Evolutionary conservation across 1,140 invertebrate species (phyloP).

Genomic region (Aphelenchoides fujianensis): DNA sequence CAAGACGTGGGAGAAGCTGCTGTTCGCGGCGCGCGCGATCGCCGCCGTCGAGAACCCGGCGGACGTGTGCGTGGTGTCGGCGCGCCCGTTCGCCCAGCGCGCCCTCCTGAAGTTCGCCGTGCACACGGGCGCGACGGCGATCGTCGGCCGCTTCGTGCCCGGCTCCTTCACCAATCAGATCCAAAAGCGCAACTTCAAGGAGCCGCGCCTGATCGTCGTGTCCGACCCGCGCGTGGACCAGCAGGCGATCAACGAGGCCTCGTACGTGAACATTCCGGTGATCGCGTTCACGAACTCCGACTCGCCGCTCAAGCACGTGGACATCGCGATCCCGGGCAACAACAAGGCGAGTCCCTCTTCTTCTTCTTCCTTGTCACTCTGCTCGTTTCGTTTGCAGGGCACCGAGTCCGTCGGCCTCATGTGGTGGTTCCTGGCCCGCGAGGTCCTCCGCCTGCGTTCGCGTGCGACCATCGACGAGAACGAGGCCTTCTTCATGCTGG

Average conservation of each 20-base stretch:
- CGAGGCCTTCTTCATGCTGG: slow-evolving; percentile 60
- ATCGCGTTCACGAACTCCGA: slow-evolving; percentile 98
- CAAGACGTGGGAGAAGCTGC: slow-evolving; percentile 95
- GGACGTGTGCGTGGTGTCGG: slow-evolving; percentile 93
- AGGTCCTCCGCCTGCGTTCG: too few relatives aligned
- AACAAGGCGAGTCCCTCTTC: slow-evolving; percentile 82
- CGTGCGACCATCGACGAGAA: too few relatives aligned
- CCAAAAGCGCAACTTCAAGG: slow-evolving; percentile 77
- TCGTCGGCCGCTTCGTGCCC: slow-evolving; percentile 97
- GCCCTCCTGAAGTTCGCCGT: slow-evolving; percentile 97
- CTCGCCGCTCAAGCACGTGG: slow-evolving; percentile 86
- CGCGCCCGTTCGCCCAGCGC: slow-evolving; percentile 87
- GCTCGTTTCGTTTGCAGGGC: not conserved
- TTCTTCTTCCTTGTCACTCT: not conserved
- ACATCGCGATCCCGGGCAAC: slow-evolving; percentile 98
- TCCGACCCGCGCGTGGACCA: slow-evolving; percentile 93
- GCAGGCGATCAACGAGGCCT: slow-evolving; percentile 96
- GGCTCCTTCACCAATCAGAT: slow-evolving; percentile 70
- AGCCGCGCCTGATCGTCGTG: slow-evolving; percentile 90
- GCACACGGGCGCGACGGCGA: slow-evolving; percentile 92
- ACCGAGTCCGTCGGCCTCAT: too few relatives aligned
- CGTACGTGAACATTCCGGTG: slow-evolving; percentile 98
- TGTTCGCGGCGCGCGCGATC: slow-evolving; percentile 92
- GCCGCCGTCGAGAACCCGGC: slow-evolving; percentile 94
- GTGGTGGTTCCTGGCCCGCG: too few relatives aligned